Evolutionary conservation across 2,888 invertebrate genomes (phyloP).

Genomic region (Brassicogethes aeneus): DNA sequence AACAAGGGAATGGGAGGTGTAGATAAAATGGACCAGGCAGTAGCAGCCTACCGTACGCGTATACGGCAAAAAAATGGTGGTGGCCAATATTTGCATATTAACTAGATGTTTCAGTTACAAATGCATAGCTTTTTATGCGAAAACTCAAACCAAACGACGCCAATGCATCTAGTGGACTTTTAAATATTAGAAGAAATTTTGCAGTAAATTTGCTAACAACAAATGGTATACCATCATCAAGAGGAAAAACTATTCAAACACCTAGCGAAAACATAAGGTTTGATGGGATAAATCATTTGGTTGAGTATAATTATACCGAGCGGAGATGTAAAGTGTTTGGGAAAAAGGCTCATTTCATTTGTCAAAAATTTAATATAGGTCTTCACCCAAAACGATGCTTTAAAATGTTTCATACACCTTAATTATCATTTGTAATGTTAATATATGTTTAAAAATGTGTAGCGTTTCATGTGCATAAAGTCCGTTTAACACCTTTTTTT

Average conservation of each 20-base stretch:
- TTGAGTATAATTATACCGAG: background rate
- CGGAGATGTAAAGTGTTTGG: background rate
- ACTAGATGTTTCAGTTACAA: slow-evolving; percentile 9
- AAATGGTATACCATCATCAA: background rate
- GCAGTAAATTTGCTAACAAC: background rate
- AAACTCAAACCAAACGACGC: background rate
- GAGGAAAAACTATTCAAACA: background rate
- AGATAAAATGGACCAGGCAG: slow-evolving; percentile 13
- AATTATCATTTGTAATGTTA: too few species aligned
- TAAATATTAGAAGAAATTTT: background rate
- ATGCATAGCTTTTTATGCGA: slow-evolving; percentile 6
- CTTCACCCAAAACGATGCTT: background rate
- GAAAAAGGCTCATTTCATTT: background rate
- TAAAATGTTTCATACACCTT: background rate
- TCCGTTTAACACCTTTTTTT: background rate
- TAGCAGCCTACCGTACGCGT: slow-evolving; percentile 15
- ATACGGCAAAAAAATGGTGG: slow-evolving; percentile 16
- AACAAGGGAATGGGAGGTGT: slow-evolving; percentile 14
- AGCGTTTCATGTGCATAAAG: background rate
- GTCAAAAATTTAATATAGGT: background rate
- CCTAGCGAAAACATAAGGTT: background rate
- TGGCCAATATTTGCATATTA: too few species aligned
- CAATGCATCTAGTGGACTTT: background rate
- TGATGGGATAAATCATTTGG: background rate
- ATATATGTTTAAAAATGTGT: too few species aligned